Conservation (phyloP, 2,888 invertebrate genomes). For the Teleiodes luculella region DNA sequence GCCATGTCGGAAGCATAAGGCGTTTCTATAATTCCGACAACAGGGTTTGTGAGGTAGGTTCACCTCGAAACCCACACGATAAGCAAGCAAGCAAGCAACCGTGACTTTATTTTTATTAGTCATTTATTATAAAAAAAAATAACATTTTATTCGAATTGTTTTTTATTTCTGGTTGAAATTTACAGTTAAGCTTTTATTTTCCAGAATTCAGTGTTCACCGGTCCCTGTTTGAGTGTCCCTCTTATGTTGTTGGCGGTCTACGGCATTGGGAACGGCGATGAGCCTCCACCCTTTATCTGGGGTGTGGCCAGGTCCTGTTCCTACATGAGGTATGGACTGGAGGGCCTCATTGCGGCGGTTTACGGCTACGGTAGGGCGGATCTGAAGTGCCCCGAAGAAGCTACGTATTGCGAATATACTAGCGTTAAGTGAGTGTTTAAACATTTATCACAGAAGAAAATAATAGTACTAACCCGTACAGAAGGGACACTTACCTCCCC, state of each 20-base stretch:
- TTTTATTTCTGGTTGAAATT: background rate
- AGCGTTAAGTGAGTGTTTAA: constrained; percentile 80
- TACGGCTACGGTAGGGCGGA: constrained; percentile 87
- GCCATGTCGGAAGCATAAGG: too few relatives aligned
- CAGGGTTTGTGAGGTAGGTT: too few relatives aligned
- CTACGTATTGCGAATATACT: constrained; percentile 86
- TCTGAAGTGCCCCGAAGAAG: constrained; percentile 84
- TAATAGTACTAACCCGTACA: too few relatives aligned
- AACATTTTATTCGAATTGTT: background rate
- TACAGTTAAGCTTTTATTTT: constrained; percentile 28
- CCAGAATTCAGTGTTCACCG: constrained; percentile 93
- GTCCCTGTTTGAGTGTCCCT: constrained; percentile 91
- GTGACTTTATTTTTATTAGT: too few relatives aligned
- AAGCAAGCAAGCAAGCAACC: too few relatives aligned
- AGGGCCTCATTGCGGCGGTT: constrained; percentile 88
- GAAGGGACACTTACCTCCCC: too few relatives aligned
- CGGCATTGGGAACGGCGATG: constrained; percentile 89
- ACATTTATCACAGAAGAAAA: too few relatives aligned
- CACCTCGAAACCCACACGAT: too few relatives aligned
- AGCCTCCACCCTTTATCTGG: constrained; percentile 85
- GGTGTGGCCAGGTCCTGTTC: constrained; percentile 89
- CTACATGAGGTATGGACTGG: constrained; percentile 88
- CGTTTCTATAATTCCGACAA: too few relatives aligned
- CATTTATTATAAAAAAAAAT: too few relatives aligned
- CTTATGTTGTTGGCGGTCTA: constrained; percentile 92